Evolutionary conservation across 2,113 vertebrate genomes (phyloP).

Genomic region (Mesitornis unicolor): DNA sequence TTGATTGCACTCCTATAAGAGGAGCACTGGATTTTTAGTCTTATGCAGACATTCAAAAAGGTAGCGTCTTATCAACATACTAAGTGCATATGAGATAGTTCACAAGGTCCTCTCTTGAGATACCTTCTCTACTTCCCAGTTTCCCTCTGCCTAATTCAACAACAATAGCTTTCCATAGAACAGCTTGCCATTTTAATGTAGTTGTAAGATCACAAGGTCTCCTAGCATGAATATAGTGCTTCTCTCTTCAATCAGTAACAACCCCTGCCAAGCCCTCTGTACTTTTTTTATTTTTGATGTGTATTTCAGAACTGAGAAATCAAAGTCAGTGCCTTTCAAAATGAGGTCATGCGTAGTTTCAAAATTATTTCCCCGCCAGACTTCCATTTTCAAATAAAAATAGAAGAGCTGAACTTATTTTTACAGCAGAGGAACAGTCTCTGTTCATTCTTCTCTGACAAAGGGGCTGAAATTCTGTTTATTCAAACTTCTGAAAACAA

Average conservation of each 20-base stretch:
- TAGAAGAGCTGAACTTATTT: not conserved
- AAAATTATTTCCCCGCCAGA: not conserved
- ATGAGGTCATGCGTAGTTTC: not conserved
- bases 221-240: not conserved
- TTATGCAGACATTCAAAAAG: not conserved
- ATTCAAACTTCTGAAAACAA: not conserved
- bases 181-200: not conserved
- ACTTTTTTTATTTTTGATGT: not conserved
- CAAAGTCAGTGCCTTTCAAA: conserved; percentile 20
- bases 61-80: not conserved
- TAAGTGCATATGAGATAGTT: accelerated
- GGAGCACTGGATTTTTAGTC: not conserved
- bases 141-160: not conserved
- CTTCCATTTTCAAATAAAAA: conserved; percentile 17
- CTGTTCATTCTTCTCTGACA: not conserved
- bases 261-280: not conserved
- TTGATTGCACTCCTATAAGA: not conserved
- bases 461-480: not conserved
- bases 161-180: not conserved
- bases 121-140: not conserved
- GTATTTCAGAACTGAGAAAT: conserved; percentile 3
- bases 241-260: not conserved
- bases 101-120: not conserved
- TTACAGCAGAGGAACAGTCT: not conserved
- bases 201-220: not conserved